Evolutionary conservation across 1,140 invertebrate genomes (phyloP).

Genomic region (Drosophila bocki): DNA sequence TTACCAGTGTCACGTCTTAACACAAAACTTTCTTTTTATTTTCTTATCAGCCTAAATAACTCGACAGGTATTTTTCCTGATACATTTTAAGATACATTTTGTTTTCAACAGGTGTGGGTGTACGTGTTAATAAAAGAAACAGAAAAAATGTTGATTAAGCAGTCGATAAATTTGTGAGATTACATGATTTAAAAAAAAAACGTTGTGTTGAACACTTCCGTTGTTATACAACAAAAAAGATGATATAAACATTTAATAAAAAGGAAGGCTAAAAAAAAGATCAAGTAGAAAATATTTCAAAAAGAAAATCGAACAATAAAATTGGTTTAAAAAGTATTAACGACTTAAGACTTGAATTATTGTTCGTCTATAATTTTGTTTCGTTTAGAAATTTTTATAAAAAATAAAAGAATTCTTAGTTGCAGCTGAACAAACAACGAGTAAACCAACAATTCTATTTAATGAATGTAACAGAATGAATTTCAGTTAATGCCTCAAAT

Average conservation of each 20-base stretch:
- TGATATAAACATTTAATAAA: too few species aligned
- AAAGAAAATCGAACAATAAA: neutral
- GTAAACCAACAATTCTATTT: neutral
- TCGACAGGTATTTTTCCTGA: slow-evolving; percentile 34
- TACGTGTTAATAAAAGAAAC: slow-evolving; percentile 52
- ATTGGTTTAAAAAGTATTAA: too few species aligned
- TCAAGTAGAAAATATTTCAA: neutral
- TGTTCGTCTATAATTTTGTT: neutral
- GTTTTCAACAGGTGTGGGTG: slow-evolving; percentile 22
- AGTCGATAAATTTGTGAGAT: slow-evolving; percentile 36
- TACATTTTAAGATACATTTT: slow-evolving; percentile 24
- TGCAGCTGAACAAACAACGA: neutral
- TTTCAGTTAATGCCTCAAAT: slow-evolving; percentile 1
- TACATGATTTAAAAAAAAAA: slow-evolving; percentile 12
- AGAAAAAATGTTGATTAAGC: slow-evolving; percentile 32
- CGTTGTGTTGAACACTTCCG: slow-evolving; percentile 9
- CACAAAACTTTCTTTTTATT: slow-evolving; percentile 35
- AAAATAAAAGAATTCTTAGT: neutral
- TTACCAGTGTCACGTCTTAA: slow-evolving; percentile 18
- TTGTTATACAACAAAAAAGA: slow-evolving; percentile 13
- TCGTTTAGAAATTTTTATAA: neutral
- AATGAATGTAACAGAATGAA: slow-evolving; percentile 3
- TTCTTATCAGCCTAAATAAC: slow-evolving; percentile 61
- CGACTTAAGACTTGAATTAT: neutral
- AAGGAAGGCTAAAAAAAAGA: neutral